Percentiles rank a stretch among this genome's conserved stretches.
Evolutionary conservation across 2,888 invertebrate species (phyloP).

Genomic region (Trichogramma dendrolimi): DNA sequence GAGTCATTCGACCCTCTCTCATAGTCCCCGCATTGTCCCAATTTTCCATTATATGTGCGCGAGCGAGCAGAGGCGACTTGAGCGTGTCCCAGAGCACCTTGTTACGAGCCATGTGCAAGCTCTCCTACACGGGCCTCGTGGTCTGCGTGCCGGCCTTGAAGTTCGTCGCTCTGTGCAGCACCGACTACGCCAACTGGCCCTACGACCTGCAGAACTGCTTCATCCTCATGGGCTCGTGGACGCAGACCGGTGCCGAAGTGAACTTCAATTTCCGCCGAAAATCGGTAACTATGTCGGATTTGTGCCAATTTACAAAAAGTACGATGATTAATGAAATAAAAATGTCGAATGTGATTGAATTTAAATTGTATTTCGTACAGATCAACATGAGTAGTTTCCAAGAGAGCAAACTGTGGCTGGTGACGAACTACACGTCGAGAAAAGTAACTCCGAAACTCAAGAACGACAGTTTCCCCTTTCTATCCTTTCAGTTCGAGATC

Average conservation of each 20-base stretch:
- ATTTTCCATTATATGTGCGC: too few relatives aligned
- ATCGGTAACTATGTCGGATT: slow-evolving; percentile 32
- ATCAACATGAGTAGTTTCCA: slow-evolving; percentile 54
- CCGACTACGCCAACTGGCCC: slow-evolving; percentile 62
- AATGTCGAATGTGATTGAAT: too few relatives aligned
- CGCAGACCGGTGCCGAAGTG: slow-evolving; percentile 63
- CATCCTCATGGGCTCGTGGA: slow-evolving; percentile 65
- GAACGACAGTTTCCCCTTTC: slow-evolving; percentile 60
- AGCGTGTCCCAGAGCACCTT: slow-evolving; percentile 31
- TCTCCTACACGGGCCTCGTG: slow-evolving; percentile 57
- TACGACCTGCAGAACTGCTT: slow-evolving; percentile 66
- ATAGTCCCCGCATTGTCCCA: too few relatives aligned
- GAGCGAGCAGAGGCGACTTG: slow-evolving; percentile 40
- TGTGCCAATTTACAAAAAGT: too few relatives aligned
- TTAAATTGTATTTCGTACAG: slow-evolving; percentile 35
- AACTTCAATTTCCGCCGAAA: slow-evolving; percentile 51
- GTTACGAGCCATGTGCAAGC: slow-evolving; percentile 53
- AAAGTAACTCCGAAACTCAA: slow-evolving; percentile 55
- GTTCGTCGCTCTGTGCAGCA: slow-evolving; percentile 59
- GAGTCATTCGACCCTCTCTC: too few relatives aligned
- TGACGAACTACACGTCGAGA: slow-evolving; percentile 52
- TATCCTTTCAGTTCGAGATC: slow-evolving; percentile 58
- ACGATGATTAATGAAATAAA: too few relatives aligned
- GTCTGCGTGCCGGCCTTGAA: slow-evolving; percentile 60
- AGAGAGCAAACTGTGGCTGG: slow-evolving; percentile 61